Conservation (phyloP, 2,797 vertebrate species). For the Morus bassanus region DNA sequence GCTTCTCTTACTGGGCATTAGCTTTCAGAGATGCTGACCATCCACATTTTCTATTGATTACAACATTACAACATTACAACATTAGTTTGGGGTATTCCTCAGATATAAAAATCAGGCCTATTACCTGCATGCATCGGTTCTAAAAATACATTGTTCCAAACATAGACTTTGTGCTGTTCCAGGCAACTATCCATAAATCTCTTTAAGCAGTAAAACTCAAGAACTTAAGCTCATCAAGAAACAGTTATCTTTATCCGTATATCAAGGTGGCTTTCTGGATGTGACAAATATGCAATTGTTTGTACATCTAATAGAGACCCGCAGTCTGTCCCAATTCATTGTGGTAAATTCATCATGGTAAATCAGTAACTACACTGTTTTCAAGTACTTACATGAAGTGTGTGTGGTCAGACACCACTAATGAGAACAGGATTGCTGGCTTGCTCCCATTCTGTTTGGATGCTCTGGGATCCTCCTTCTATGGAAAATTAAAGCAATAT, state of each 20-base stretch:
- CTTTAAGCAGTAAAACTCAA: constrained; percentile 27
- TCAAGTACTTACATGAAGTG: background rate
- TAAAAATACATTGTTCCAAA: constrained; percentile 11
- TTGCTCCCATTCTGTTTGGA: background rate
- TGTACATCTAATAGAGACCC: constrained; percentile 13
- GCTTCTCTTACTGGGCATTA: background rate
- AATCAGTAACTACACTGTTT: background rate
- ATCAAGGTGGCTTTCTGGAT: background rate
- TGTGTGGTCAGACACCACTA: background rate
- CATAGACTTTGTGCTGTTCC: background rate
- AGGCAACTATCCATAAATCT: constrained; percentile 21
- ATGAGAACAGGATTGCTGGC: background rate
- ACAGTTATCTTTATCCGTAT: background rate
- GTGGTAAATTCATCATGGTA: background rate
- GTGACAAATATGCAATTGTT: constrained; percentile 26
- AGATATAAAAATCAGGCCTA: background rate
- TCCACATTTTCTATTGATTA: background rate
- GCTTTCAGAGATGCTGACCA: background rate
- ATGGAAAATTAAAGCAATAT: background rate
- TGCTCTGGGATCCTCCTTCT: background rate
- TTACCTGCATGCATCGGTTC: background rate
- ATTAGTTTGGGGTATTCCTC: background rate
- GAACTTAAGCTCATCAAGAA: constrained; percentile 28
- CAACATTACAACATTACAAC: background rate
- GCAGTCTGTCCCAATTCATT: background rate